phyloP scores from a whole-genome alignment of 2,113 vertebrate species.

The Spea multiplicata region DNA sequence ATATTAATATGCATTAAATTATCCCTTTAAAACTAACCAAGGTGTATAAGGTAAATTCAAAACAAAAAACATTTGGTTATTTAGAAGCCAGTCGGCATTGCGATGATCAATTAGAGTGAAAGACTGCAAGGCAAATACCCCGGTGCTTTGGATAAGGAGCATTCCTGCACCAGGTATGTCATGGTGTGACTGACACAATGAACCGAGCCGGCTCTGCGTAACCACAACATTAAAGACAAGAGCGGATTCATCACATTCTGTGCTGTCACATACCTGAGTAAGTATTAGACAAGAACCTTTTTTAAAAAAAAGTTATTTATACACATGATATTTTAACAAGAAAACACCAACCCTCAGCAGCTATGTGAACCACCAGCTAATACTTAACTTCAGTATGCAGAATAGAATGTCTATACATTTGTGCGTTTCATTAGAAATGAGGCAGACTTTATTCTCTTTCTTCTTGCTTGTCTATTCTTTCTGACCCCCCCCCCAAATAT shows the following conservation, averaged over 20 bases:
- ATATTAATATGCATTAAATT: too few species aligned
- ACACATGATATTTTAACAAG: neutral
- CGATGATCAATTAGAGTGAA: constrained; percentile 41
- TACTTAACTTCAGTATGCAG: too few species aligned
- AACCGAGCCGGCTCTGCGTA: constrained; percentile 33
- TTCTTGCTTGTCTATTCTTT: too few species aligned
- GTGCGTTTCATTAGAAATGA: too few species aligned
- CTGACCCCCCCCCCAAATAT: too few species aligned
- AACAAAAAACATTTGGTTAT: constrained; percentile 8
- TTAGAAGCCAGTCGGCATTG: constrained; percentile 49
- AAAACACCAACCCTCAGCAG: too few species aligned
- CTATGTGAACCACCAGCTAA: too few species aligned
- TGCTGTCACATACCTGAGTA: constrained; percentile 27
- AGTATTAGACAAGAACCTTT: neutral
- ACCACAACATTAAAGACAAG: constrained; percentile 28
- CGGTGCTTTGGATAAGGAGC: neutral
- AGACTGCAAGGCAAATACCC: constrained; percentile 1
- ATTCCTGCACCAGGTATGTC: constrained; percentile 29
- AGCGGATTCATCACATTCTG: constrained; percentile 14
- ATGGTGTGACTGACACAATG: constrained; percentile 19
- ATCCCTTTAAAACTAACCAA: too few species aligned
- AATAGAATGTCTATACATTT: too few species aligned
- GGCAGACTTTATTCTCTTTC: too few species aligned
- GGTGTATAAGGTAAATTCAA: too few species aligned
- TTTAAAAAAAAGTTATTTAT: neutral